Conservation (phyloP, 1,140 invertebrate genomes). For the Hormaphis cornu region DNA sequence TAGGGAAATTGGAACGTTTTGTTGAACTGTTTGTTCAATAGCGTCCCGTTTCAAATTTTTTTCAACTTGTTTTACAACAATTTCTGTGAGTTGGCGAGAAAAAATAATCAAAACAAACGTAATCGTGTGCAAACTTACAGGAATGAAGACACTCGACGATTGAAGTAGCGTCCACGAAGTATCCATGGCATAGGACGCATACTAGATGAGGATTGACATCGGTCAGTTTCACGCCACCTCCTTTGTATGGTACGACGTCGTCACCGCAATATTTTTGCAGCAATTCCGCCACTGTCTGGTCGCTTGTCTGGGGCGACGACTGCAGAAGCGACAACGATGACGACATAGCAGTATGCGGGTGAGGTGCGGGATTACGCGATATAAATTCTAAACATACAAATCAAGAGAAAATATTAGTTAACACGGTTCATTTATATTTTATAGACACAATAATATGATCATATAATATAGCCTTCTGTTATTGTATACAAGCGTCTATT, state of each 20-base stretch:
- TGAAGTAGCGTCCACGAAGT: slow-evolving; percentile 73
- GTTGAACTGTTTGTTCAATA: no score
- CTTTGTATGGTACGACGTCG: not conserved
- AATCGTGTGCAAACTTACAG: slow-evolving; percentile 49
- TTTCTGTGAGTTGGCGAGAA: no score
- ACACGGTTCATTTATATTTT: no score
- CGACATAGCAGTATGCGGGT: not conserved
- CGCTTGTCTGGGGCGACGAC: not conserved
- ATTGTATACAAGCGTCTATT: no score
- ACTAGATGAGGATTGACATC: slow-evolving; percentile 64
- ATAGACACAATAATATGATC: no score
- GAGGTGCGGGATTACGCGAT: not conserved
- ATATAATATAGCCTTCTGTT: no score
- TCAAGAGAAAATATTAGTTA: no score
- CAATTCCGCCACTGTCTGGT: not conserved
- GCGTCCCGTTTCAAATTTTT: no score
- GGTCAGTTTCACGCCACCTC: slow-evolving; percentile 43
- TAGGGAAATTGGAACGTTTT: no score
- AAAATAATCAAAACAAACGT: no score
- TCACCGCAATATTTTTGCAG: not conserved
- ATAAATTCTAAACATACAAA: no score
- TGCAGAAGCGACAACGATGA: not conserved
- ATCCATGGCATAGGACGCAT: slow-evolving; percentile 68
- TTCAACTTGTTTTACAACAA: no score
- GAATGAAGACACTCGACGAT: slow-evolving; percentile 78